Base-by-base conservation (phyloP, 2,888 invertebrate genomes). In the Pristionchus entomophagus region DNA sequence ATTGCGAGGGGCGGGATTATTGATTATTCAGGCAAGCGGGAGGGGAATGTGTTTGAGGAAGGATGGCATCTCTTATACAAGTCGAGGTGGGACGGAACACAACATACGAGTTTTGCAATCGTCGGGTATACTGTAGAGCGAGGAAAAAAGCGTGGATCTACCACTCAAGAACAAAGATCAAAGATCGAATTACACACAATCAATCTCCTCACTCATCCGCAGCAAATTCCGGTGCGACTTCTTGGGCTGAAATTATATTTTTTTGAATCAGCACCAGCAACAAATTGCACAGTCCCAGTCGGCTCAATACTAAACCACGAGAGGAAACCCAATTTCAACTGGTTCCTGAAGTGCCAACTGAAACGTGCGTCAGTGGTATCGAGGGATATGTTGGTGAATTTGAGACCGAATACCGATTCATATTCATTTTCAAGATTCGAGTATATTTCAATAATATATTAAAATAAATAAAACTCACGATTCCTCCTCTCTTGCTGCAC, bases 11-110 rank as follows among this genome's bases (percentile, higher is more conserved):
- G 56, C 56, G 17, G 56, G n/a, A 56, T 17, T 56, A 56, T 56
- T 56, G 56, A 56, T 56, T 56, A 56, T 6, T 26, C 32, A 62
- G 62, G 62, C 62, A 69, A 69, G 69, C 35, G 69, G 38, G 69
- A 41, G 26, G 38, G 69, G 38, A 69, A 69, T 69, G 69, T 41
- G n/a, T 19, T 22, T 38, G 19, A 38, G 38, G 62, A 32, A 45
- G 45, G 45, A 45, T 69, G 41, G 69, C 69, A 69, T 69, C 38
- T 19, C 69, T 38, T 41, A 19, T 69, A 69, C 19, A 38, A 41
- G 35, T 38, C 22, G 38, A 5, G n/a, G 29, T 69, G 69, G 8
- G 5, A 19, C 41, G 38, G n/a, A 1, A 38, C 10, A 22, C 8
- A 41, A 69, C 45, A 45, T 10, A 45, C 45, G 45, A 41, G 69